Base-by-base conservation (phyloP, 2,797 vertebrate genomes). In the Threskiornis aethiopicus region DNA sequence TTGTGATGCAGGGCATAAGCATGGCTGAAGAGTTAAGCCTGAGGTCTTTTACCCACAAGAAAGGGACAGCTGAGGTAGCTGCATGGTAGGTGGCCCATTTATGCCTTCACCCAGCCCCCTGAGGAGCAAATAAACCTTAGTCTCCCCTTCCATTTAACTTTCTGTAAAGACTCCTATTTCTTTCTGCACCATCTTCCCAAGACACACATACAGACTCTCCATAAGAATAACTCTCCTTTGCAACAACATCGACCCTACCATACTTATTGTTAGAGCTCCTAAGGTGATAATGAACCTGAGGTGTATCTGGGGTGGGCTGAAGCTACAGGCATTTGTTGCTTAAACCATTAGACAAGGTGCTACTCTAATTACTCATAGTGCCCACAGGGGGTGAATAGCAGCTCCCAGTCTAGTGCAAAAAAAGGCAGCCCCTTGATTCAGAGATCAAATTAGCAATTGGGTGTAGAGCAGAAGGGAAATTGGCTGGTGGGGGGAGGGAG, bases 381-480 rank as follows among this genome's bases (percentile, higher is more conserved):
- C 20, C 67, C 67, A 29, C 47, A 41, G 58, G 4, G 51, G 19
- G 52, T 35, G 33, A 95, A 77, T 17, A 70, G 37, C 80, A 83
- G n/a, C 62, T 84, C 42, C 25, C 73, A 77, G 41, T 33, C 15
- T 21, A 35, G 58, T 52, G 70, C 44, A 87, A 81, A 94, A 94
- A 94, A 64, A 0, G 0, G 47, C 91, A 90, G 59, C 11, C 19
- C 55, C 71, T 87, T 64, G 86, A 66, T 87, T 84, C 58, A 49
- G 52, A 57, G 47, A 92, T 89, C 77, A 54, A 96, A 90, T 97
- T 95, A 96, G 92, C 21, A 0, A 54, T 2, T 20, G 57, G 64
- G 78, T 71, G 90, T 24, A 46, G 64, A 93, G 61, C 77, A 96
- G 59, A 90, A 89, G 77, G 88, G 75, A 92, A 94, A 75, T 15